Percentiles rank a stretch among this genome's conserved stretches.
These are phyloP conservation scores for Atrina japonica DNA, from an alignment of 2,888 invertebrate species.

Conservation along the genomic window DNA sequence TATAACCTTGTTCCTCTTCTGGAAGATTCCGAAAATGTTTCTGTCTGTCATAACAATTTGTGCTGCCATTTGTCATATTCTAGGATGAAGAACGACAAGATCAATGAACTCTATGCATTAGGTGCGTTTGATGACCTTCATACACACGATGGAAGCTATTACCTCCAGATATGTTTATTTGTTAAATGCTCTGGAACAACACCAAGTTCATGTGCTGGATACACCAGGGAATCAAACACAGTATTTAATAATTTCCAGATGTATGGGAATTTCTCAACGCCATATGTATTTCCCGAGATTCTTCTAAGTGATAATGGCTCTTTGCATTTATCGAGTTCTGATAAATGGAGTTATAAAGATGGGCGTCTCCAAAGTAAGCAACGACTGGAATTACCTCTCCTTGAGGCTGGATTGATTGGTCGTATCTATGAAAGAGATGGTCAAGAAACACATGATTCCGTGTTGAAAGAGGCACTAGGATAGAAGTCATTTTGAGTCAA, in stretches of 20 bases:
- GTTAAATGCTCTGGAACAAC: slow-evolving; percentile 56
- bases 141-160: slow-evolving; percentile 64
- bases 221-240: slow-evolving; percentile 44
- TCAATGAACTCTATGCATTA: slow-evolving; percentile 60
- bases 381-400: slow-evolving; percentile 39
- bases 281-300: slow-evolving; percentile 61
- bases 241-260: slow-evolving; percentile 50
- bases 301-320: slow-evolving; percentile 43
- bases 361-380: slow-evolving; percentile 33
- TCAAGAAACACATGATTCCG: no score
- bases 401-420: slow-evolving; percentile 55
- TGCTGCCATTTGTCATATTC: slow-evolving; percentile 63
- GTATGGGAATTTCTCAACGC: slow-evolving; percentile 51
- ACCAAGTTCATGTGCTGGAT: slow-evolving; percentile 51
- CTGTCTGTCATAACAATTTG: slow-evolving; percentile 60
- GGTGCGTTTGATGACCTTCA: slow-evolving; percentile 71
- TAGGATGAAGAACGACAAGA: slow-evolving; percentile 2
- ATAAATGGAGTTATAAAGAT: slow-evolving; percentile 42
- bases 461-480: no score
- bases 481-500: no score
- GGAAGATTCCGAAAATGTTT: slow-evolving; percentile 37
- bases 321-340: slow-evolving; percentile 37
- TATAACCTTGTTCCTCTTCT: slow-evolving; percentile 58
- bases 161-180: slow-evolving; percentile 65
- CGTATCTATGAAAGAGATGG: slow-evolving; percentile 42